Evolutionary conservation across 2,888 invertebrate genomes (phyloP).

Genomic region (Nycteola revayana): DNA sequence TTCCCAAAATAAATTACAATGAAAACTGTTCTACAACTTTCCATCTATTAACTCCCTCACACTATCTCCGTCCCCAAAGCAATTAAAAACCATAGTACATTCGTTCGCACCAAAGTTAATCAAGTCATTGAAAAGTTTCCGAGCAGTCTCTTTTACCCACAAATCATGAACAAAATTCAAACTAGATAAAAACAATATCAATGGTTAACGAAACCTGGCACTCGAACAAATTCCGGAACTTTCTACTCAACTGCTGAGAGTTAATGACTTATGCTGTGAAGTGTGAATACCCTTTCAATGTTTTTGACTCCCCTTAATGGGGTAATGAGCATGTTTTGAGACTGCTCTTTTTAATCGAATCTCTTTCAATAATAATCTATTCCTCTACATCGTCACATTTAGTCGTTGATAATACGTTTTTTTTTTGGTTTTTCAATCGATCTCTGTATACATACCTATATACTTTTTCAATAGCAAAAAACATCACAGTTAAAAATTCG

Average conservation of each 20-base stretch:
- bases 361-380: too few relatives aligned
- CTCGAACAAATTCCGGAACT: conserved; percentile 9
- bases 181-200: conserved; percentile 41
- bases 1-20: neutral
- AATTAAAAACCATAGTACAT: conserved; percentile 23
- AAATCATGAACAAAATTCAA: conserved; percentile 34
- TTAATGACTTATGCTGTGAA: conserved; percentile 39
- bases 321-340: too few relatives aligned
- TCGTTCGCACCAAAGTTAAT: conserved; percentile 23
- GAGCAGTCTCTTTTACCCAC: conserved; percentile 29
- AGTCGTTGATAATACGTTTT: too few relatives aligned
- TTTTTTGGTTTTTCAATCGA: too few relatives aligned
- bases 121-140: conserved; percentile 25
- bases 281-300: conserved; percentile 32
- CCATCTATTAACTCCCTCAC: conserved; percentile 6
- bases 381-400: too few relatives aligned
- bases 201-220: conserved; percentile 29
- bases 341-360: too few relatives aligned
- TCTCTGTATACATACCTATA: too few relatives aligned
- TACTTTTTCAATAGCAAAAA: too few relatives aligned
- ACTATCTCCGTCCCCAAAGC: conserved; percentile 11
- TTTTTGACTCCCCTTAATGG: conserved; percentile 27
- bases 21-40: neutral
- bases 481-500: too few relatives aligned
- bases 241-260: conserved; percentile 34